Percentiles rank a stretch among this genome's conserved stretches.
Conservation (phyloP, 2,113 vertebrate genomes). For the Tachycineta bicolor region DNA sequence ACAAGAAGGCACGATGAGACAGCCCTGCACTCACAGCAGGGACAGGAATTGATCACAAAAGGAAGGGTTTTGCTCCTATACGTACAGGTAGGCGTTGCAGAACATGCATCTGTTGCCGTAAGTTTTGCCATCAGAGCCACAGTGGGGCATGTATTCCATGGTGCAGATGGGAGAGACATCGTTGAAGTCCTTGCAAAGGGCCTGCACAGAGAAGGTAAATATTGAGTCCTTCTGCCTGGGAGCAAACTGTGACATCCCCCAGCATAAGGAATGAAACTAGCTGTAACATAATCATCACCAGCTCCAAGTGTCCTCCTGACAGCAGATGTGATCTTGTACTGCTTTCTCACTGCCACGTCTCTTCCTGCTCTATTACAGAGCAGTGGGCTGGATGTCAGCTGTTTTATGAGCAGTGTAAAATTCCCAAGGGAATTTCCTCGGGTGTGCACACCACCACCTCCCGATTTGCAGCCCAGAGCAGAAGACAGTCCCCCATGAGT, state of each 20-base stretch:
- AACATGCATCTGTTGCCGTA: slow-evolving; percentile 32
- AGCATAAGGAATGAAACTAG: neutral
- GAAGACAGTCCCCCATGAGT: neutral
- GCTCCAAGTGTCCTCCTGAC: neutral
- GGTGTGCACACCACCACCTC: neutral
- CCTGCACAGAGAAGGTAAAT: neutral
- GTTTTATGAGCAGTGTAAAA: neutral
- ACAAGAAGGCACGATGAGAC: neutral
- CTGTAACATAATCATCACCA: neutral
- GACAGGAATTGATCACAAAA: neutral
- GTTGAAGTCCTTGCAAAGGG: neutral
- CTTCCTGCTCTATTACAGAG: neutral
- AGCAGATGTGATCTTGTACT: neutral
- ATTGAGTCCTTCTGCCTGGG: neutral
- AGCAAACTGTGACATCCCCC: neutral
- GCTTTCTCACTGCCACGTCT: neutral
- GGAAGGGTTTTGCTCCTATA: neutral
- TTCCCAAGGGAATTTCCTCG: neutral
- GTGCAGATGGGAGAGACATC: neutral
- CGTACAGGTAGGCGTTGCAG: slow-evolving; percentile 65
- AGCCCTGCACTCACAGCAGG: neutral
- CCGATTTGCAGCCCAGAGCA: neutral
- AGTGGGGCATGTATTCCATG: slow-evolving; percentile 14
- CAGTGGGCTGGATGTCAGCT: neutral
- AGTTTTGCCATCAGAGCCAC: slow-evolving; percentile 68